Evolutionary conservation across 53 echinoderm and acorn worm species (phyloP).

Genomic region (Glandiceps talaboti): DNA sequence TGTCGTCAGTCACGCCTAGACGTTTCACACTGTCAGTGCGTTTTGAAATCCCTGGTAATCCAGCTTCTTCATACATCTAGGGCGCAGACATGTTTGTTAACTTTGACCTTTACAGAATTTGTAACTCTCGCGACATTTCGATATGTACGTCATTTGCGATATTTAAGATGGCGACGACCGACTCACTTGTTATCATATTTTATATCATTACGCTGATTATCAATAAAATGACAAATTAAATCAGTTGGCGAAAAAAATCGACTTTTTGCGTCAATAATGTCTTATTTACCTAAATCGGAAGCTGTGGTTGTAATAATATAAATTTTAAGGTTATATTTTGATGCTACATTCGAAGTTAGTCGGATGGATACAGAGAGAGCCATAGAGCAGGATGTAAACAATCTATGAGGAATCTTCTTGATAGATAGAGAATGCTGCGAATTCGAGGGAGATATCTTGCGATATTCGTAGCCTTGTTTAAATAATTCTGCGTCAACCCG

Average conservation of each 20-base stretch:
- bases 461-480: background rate
- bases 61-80: too few relatives aligned
- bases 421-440: background rate
- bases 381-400: background rate
- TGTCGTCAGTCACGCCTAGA: too few relatives aligned
- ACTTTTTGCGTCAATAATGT: too few relatives aligned
- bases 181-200: background rate
- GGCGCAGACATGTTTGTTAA: background rate
- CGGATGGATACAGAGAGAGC: background rate
- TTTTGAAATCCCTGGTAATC: too few relatives aligned
- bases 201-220: background rate
- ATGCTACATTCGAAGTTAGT: too few relatives aligned
- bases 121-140: background rate
- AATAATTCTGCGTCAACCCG: background rate
- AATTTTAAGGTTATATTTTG: too few relatives aligned
- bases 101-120: background rate
- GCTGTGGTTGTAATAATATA: too few relatives aligned
- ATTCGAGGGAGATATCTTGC: background rate
- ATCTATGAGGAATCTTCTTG: background rate
- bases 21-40: too few relatives aligned
- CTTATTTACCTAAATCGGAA: too few relatives aligned
- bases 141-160: background rate
- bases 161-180: background rate
- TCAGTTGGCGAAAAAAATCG: too few relatives aligned
- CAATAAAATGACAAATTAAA: too few relatives aligned